Evolutionary conservation across 2,113 vertebrate species (phyloP).

Genomic region (Dipodomys spectabilis): DNA sequence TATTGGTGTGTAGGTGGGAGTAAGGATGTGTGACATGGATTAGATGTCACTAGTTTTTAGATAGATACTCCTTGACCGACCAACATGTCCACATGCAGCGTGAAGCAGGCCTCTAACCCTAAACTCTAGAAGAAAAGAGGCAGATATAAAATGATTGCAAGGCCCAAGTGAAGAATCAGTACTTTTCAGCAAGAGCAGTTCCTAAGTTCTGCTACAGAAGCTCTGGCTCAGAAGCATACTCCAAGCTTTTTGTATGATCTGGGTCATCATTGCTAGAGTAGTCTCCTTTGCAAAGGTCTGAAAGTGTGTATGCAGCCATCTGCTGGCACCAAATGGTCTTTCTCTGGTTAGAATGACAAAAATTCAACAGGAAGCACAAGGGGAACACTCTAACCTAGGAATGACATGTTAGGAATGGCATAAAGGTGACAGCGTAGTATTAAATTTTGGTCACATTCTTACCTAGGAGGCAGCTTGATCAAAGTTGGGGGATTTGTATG

Average conservation of each 20-base stretch:
- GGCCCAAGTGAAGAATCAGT: no score
- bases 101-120: no score
- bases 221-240: background rate
- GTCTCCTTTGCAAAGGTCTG: background rate
- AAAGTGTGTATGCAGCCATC: background rate
- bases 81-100: no score
- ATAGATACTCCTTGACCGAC: no score
- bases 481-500: background rate
- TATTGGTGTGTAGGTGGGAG: no score
- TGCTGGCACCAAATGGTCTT: background rate
- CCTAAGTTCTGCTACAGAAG: no score
- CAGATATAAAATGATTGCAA: no score
- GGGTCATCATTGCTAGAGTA: background rate
- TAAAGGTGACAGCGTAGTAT: background rate
- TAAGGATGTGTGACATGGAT: no score
- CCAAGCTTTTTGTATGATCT: background rate
- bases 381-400: background rate
- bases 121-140: no score
- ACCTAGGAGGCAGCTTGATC: background rate
- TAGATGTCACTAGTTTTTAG: no score
- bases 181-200: no score
- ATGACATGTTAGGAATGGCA: background rate
- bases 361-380: background rate
- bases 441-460: background rate
- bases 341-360: background rate